phyloP scores from a whole-genome alignment of 1,140 invertebrate species.

The Orius laevigatus region DNA sequence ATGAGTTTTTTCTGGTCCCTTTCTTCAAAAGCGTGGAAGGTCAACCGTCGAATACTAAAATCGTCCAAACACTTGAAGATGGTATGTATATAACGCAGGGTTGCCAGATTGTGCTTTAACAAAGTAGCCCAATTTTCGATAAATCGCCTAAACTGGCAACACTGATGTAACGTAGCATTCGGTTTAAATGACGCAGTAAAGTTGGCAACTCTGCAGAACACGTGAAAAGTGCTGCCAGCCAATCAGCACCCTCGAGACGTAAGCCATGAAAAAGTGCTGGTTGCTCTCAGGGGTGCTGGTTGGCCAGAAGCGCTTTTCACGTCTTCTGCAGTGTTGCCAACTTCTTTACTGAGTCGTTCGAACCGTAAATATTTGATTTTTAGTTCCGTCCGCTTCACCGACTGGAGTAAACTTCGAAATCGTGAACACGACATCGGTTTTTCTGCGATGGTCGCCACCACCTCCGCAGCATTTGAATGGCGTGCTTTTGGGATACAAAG shows the following conservation, averaged over 20 bases:
- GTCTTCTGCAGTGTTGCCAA: background rate
- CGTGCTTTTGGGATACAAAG: constrained; percentile 60
- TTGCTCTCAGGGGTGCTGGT: no score
- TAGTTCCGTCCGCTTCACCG: constrained; percentile 59
- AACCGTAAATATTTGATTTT: background rate
- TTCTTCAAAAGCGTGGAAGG: constrained; percentile 75
- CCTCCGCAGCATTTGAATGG: constrained; percentile 63
- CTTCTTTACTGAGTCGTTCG: background rate
- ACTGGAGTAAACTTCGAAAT: constrained; percentile 63
- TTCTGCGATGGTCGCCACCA: constrained; percentile 64
- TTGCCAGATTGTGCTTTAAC: background rate
- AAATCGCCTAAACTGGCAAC: no score
- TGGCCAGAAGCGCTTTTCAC: background rate
- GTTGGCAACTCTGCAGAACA: no score
- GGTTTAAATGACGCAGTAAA: no score
- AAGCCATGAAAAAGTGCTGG: no score
- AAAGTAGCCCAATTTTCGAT: no score
- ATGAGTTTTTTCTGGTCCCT: constrained; percentile 75
- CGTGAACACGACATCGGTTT: constrained; percentile 60
- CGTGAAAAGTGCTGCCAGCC: no score
- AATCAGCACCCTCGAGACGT: no score
- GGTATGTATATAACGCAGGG: constrained; percentile 28
- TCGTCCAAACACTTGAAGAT: constrained; percentile 52
- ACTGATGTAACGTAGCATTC: no score
- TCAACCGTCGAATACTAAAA: constrained; percentile 57